phyloP scores from a whole-genome alignment of 2,888 invertebrate genomes.

The Chydorus sphaericus region DNA sequence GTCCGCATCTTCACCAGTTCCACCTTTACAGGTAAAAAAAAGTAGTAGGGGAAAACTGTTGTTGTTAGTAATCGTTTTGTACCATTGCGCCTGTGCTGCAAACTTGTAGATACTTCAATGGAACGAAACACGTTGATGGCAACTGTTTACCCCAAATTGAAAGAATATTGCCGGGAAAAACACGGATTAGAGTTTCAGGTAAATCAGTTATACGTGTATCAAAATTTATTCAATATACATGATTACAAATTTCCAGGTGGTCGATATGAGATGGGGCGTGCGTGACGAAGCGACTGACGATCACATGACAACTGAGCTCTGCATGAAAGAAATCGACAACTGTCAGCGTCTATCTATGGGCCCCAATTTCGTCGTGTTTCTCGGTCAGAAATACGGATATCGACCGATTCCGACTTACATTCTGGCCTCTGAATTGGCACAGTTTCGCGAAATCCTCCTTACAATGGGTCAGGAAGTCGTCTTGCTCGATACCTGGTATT shows the following conservation, averaged over 20 bases:
- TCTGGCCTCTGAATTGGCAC: constrained; percentile 71
- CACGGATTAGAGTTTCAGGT: constrained; percentile 97
- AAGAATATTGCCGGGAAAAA: constrained; percentile 92
- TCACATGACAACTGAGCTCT: constrained; percentile 97
- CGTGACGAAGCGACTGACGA: constrained; percentile 96
- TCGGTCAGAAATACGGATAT: constrained; percentile 97
- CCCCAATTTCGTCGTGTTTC: constrained; percentile 92
- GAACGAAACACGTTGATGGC: constrained; percentile 96
- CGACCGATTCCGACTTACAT: constrained; percentile 94
- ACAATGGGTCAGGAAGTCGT: constrained; percentile 66
- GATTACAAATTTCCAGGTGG: constrained; percentile 46
- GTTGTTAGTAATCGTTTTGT: too few relatives aligned
- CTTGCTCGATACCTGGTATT: constrained; percentile 81
- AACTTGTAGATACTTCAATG: constrained; percentile 74
- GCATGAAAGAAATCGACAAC: constrained; percentile 95
- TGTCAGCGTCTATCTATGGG: constrained; percentile 95
- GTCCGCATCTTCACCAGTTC: constrained; percentile 97
- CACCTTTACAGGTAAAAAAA: constrained; percentile 76
- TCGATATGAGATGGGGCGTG: constrained; percentile 98
- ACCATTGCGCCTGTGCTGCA: too few relatives aligned
- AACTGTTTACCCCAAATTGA: constrained; percentile 89
- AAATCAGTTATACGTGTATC: constrained; percentile 20
- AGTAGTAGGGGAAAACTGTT: background rate
- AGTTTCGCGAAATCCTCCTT: constrained; percentile 70
- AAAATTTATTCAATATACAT: background rate